Evolutionary conservation across 2,797 vertebrate genomes (phyloP), one percentile per base, ranked within the genome.

Genomic region (Rachycentron canadum): DNA sequence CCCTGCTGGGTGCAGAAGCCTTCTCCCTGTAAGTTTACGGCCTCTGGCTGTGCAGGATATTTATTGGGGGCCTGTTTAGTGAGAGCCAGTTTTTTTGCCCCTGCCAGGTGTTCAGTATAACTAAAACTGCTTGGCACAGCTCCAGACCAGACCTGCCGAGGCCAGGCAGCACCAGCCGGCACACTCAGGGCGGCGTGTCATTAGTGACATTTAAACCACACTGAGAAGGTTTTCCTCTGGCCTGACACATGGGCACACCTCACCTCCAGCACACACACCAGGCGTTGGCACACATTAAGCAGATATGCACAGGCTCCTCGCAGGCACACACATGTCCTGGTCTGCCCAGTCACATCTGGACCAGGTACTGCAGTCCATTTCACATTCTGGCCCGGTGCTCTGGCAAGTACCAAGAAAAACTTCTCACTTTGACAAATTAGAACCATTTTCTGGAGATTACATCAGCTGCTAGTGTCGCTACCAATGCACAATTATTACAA

Each of bases 401-500:
- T 94, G 93, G 92, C 91, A 88, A 79, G 49, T 82, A 26, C 16
- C 14, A 63, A 70, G 78, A 80, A 89, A 67, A 88, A 90, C 89
- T 89, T 92, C 89, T 93, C 91, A 90, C 92, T 90, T 83, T 94
- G 92, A 94, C 94, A 94, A 94, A 94, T 95, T 94, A 90, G 89
- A 92, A 86, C 85, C 80, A 90, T 93, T 93, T 93, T 86, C 84
- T 78, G 17, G 61, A 61, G 88, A 92, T 94, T 91, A 92, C 93
- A 82, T 94, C 94, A 95, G 88, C 83, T 75, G 69, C 72, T 82
- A 2, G 82, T 87, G 89, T 79, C 58, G 81, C 88, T 89, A 85
- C 86, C 74, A 81, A 61, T 69, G 82, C 81, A 11, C 83, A 79
- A 77, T 78, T 88, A 88, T 88, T 73, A 84, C 79, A 70, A 55